Base-by-base conservation (phyloP, 2,113 vertebrate genomes). In the Poecilia latipinna region DNA sequence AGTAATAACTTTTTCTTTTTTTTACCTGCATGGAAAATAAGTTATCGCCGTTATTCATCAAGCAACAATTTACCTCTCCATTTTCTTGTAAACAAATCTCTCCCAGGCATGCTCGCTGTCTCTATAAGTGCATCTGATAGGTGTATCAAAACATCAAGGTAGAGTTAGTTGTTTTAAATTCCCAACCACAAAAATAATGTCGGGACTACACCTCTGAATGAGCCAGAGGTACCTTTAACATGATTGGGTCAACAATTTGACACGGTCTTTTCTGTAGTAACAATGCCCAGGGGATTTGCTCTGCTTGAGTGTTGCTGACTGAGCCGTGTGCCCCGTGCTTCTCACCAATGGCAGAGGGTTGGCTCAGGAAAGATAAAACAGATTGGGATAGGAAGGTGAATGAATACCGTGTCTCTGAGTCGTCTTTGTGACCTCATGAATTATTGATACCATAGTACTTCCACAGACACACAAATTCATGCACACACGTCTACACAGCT, bases 291-390 rank as follows among this genome's bases (percentile, higher is more conserved):
- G 86, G 84, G 90, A 90, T 85, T 89, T 91, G 76, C 73, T 77
- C 63, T 37, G 61, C 90, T 82, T 86, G 82, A 90, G 79, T 61
- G 80, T 74, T 86, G 79, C 83, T 84, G 90, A 82, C 88, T 77
- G 84, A 88, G 82, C 83, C 75, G 51, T 62, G 70, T 69, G 32
- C 82, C 81, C 88, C 77, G 76, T 82, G 85, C 69, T 81, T 79
- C 86, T 92, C 89, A 91, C 93, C 91, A 92, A 82, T 89, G 89
- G 90, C 77, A 54, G 80, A 91, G 82, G 79, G 66, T 44, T 66
- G 70, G 86, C 80, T 83, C 75, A 83, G 83, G 82, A 78, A 78
- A 78, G 85, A 90, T 92, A 85, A 89, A 92, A 92, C 69, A 82
- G 88, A 90, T 90, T 91, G 44, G 75, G 77, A 90, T 81, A 85